Conservation (phyloP, 2,888 invertebrate genomes). For the Phasia obesa region DNA sequence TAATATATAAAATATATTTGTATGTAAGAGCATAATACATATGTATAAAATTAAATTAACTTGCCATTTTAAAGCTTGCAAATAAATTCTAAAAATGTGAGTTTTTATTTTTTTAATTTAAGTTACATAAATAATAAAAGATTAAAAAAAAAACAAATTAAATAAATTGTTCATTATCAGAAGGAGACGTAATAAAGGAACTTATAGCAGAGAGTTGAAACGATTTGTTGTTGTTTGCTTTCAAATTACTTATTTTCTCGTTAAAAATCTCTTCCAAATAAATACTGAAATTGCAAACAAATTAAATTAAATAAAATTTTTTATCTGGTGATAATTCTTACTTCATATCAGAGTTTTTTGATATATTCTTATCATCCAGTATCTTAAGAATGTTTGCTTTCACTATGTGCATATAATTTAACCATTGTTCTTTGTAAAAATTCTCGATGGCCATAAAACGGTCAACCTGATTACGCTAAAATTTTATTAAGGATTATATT, state of each 20-base stretch:
- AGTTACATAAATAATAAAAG: background rate
- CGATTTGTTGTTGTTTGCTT: background rate
- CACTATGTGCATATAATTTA: slow-evolving; percentile 86
- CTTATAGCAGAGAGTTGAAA: background rate
- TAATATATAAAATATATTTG: no score
- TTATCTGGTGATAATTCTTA: background rate
- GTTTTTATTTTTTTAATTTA: background rate
- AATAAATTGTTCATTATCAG: background rate
- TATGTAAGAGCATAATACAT: no score
- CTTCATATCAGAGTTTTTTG: background rate
- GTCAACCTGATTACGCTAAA: slow-evolving; percentile 80
- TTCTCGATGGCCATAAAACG: slow-evolving; percentile 86
- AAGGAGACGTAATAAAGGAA: background rate
- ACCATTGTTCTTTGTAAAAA: slow-evolving; percentile 90
- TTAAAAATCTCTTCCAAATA: background rate
- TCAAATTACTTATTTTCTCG: background rate
- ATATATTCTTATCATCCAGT: background rate
- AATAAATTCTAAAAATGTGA: no score
- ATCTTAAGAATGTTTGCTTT: slow-evolving; percentile 78
- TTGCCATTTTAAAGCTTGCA: no score
- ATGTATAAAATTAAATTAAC: no score
- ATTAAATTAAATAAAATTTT: background rate
- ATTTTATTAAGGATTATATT: no score
- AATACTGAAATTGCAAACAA: background rate
- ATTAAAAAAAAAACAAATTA: background rate